Conservation (phyloP, 2,797 vertebrate genomes). For the Tenualosa ilisha region DNA sequence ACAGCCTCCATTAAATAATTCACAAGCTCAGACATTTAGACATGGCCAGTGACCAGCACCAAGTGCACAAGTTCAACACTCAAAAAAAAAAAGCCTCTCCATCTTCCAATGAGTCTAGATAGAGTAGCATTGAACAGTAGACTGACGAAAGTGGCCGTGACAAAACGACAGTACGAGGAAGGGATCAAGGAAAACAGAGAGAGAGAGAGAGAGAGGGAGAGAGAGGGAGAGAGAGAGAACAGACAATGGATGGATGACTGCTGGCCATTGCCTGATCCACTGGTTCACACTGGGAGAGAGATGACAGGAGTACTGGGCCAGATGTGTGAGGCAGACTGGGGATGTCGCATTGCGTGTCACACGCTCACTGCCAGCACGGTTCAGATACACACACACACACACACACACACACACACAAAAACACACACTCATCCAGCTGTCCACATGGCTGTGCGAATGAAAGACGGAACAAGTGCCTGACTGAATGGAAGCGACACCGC, state of each 20-base stretch:
- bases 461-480: too few species aligned
- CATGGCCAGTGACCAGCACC: background rate
- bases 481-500: background rate
- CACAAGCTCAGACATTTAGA: background rate
- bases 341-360: slow-evolving; percentile 1
- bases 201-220: background rate
- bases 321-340: background rate
- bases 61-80: background rate
- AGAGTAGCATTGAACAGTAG: background rate
- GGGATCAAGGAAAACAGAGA: background rate
- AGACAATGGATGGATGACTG: background rate
- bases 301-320: background rate
- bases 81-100: background rate
- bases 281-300: background rate
- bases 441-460: background rate
- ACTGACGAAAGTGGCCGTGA: background rate
- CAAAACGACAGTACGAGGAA: background rate
- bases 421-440: slow-evolving; percentile 49
- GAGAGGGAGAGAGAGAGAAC: background rate
- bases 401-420: slow-evolving; percentile 48
- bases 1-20: background rate
- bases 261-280: background rate
- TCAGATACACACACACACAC: slow-evolving; percentile 45
- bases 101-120: background rate
- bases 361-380: slow-evolving; percentile 37